Conservation (phyloP, 35 echinoderm and acorn worm species). For the Acanthaster planci region DNA sequence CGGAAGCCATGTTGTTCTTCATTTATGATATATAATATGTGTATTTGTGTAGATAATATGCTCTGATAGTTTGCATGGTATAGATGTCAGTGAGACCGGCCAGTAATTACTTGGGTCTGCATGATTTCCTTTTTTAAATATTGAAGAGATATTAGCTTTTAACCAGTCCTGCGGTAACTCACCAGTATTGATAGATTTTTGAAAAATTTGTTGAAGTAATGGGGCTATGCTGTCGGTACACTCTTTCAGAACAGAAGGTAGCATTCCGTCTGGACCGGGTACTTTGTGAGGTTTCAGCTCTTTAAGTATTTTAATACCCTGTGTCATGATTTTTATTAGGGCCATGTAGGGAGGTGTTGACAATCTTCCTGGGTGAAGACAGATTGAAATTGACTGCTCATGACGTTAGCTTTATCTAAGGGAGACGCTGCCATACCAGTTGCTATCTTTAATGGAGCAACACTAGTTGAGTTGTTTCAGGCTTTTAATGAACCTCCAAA, state of each 20-base stretch:
- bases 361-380: conserved; percentile 11
- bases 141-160: conserved; percentile 49
- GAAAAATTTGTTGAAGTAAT: conserved; percentile 46
- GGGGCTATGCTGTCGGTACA: conserved; percentile 44
- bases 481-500: too few relatives aligned
- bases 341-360: background rate
- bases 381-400: conserved; percentile 41
- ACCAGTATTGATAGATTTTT: conserved; percentile 43
- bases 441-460: too few relatives aligned
- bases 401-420: background rate
- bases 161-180: conserved; percentile 52
- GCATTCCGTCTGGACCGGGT: conserved; percentile 31
- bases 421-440: background rate
- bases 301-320: conserved; percentile 25
- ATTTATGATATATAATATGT: too few relatives aligned
- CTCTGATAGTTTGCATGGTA: too few relatives aligned
- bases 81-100: too few relatives aligned
- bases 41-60: too few relatives aligned
- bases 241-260: conserved; percentile 31
- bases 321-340: background rate
- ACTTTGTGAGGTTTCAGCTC: conserved; percentile 53
- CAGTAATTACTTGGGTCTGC: too few relatives aligned
- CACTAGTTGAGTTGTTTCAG: too few relatives aligned
- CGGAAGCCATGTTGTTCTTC: too few relatives aligned
- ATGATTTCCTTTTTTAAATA: conserved; percentile 60